Conservation (phyloP, 1,140 invertebrate species). For the Psilanteris sp. region DNA sequence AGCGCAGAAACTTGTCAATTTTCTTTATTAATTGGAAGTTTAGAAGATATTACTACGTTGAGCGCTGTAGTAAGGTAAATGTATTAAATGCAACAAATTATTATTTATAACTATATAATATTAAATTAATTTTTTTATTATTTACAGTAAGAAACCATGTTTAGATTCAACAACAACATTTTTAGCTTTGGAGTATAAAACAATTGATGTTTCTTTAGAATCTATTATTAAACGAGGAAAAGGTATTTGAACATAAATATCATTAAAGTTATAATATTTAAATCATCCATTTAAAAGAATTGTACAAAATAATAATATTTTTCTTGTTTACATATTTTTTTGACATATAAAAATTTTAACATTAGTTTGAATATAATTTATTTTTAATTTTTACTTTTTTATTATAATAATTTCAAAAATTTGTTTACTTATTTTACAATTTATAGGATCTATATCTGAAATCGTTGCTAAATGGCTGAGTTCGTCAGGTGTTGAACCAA, state of each 20-base stretch:
- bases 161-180: slow-evolving; percentile 69
- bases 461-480: slow-evolving; percentile 90
- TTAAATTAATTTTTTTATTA: slow-evolving; percentile 30
- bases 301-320: too few species aligned
- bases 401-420: neutral
- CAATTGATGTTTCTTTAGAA: slow-evolving; percentile 86
- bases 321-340: too few species aligned
- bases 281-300: too few species aligned
- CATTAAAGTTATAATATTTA: too few species aligned
- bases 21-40: slow-evolving; percentile 90
- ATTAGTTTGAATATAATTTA: too few species aligned
- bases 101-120: too few species aligned
- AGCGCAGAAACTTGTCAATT: slow-evolving; percentile 92
- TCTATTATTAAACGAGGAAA: slow-evolving; percentile 88
- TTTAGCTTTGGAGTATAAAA: slow-evolving; percentile 81
- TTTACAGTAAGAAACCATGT: slow-evolving; percentile 72
- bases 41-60: slow-evolving; percentile 92
- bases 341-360: too few species aligned
- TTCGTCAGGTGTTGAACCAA: slow-evolving; percentile 84
- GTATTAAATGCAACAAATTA: too few species aligned
- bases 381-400: neutral
- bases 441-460: slow-evolving; percentile 87
- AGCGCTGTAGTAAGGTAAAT: slow-evolving; percentile 84
- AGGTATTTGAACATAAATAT: slow-evolving; percentile 79
- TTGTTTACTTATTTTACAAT: neutral